Evolutionary conservation across 1,140 invertebrate genomes (phyloP), one percentile per base, ranked within the genome.

Genomic region (Eumaeus atala): DNA sequence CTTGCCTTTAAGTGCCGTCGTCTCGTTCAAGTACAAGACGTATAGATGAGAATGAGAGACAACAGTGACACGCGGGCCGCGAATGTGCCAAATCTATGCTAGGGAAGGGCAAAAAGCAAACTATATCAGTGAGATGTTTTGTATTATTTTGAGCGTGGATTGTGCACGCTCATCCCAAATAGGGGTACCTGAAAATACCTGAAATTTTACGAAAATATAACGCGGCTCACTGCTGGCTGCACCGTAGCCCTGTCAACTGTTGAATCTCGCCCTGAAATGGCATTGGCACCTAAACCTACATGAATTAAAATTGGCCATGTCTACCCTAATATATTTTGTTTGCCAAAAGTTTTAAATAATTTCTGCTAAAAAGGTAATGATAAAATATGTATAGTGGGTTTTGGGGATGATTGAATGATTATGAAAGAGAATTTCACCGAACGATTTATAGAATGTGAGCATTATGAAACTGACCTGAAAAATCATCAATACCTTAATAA

Each of bases 91-190:
- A 82, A 88, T 88, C 87, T 88, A 88, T 74, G 87, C 87, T 88
- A 88, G 82, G 85, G 81, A 87, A 82, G 83, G 87, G 87, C 87
- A 88, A 74, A 88, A 88, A 88, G 87, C 87, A 88, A 82, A 87
- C 86, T 84, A 77, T 82, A 85, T 88, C 81, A 88, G 84, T 88
- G 77, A 87, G 72, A 77, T 80, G 76, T 81, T 74, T 77, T 59
- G 69, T 56, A 73, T 70, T 64, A 55, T 66, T 62, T 72, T 56
- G 77, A 82, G 76, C 77, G 77, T 75, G 74, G 61, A 59, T 51
- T 54, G 66, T 62, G 59, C 77, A 76, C 79, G 77, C 76, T 83
- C 73, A 58, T 75, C 74, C 76, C 64, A 73, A 52, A 62, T 64
- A 61, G 59, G 70, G 78, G 79, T 79, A 84, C 83, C 83, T 86